phyloP scores from a whole-genome alignment of 2,888 invertebrate species.

The Rhamphomyia laevipes region DNA sequence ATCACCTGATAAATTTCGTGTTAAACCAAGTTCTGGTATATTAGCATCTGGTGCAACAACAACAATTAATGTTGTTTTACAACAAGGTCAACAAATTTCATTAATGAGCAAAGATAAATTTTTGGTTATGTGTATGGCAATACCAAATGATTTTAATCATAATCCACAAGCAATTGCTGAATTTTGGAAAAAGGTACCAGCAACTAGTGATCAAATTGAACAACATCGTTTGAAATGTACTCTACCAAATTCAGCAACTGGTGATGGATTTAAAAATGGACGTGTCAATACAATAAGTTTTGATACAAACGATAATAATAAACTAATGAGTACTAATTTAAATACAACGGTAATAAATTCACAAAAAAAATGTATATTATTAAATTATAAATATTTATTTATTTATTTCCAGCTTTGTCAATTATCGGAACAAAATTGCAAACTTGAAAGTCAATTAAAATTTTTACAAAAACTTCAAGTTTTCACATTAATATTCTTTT shows the following conservation, averaged over 20 bases:
- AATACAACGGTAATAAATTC: constrained; percentile 7
- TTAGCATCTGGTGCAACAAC: constrained; percentile 52
- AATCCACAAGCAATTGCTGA: constrained; percentile 52
- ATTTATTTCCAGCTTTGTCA: background rate
- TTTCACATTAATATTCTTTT: background rate
- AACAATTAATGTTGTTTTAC: constrained; percentile 59
- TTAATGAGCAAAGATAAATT: constrained; percentile 72
- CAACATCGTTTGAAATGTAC: constrained; percentile 63
- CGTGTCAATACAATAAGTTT: constrained; percentile 2
- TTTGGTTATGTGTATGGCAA: constrained; percentile 69
- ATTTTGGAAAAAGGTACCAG: constrained; percentile 57
- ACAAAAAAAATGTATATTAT: background rate
- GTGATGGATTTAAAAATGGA: constrained; percentile 21
- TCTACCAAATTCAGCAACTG: constrained; percentile 37
- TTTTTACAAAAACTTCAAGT: background rate
- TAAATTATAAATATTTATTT: background rate
- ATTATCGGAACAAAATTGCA: background rate
- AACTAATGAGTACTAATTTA: constrained; percentile 9
- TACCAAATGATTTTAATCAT: constrained; percentile 45
- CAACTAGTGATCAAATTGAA: constrained; percentile 45
- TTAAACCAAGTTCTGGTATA: constrained; percentile 76
- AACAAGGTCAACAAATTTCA: constrained; percentile 56
- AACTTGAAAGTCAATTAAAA: background rate
- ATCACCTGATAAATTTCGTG: constrained; percentile 88
- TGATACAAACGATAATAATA: constrained; percentile 4